Evolutionary conservation across 2,113 vertebrate genomes (phyloP).

Genomic region (Noctilio leporinus): DNA sequence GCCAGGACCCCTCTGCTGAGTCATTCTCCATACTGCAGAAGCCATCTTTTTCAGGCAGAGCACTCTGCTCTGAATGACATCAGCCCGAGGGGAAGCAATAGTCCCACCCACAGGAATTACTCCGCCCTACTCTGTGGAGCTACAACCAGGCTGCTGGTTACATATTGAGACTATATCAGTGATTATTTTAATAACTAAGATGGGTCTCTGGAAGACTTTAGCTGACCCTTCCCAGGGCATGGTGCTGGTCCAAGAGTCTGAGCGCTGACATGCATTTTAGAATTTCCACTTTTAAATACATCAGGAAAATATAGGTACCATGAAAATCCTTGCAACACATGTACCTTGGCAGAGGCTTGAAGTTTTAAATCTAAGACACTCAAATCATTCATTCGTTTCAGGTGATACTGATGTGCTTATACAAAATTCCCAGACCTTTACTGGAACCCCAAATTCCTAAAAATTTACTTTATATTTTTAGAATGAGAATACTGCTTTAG

Average conservation of each 20-base stretch:
- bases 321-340: background rate
- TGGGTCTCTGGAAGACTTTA: too few species aligned
- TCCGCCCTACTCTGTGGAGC: too few species aligned
- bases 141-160: too few species aligned
- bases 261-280: background rate
- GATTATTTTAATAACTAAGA: too few species aligned
- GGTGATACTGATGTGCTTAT: background rate
- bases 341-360: background rate
- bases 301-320: background rate
- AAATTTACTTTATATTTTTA: background rate
- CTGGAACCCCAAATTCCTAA: background rate
- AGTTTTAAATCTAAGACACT: background rate
- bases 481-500: background rate
- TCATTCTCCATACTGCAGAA: too few species aligned
- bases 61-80: too few species aligned
- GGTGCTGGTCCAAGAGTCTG: background rate
- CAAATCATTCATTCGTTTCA: background rate
- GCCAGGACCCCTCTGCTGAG: too few species aligned
- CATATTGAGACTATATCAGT: too few species aligned
- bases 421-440: background rate
- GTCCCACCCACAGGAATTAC: too few species aligned
- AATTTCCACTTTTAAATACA: background rate
- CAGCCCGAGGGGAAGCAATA: too few species aligned
- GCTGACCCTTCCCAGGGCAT: too few species aligned
- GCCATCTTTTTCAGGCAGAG: too few species aligned